These are phyloP conservation scores for Mystacides longicornis DNA, from an alignment of 2,888 invertebrate genomes.

Conservation along the genomic window DNA sequence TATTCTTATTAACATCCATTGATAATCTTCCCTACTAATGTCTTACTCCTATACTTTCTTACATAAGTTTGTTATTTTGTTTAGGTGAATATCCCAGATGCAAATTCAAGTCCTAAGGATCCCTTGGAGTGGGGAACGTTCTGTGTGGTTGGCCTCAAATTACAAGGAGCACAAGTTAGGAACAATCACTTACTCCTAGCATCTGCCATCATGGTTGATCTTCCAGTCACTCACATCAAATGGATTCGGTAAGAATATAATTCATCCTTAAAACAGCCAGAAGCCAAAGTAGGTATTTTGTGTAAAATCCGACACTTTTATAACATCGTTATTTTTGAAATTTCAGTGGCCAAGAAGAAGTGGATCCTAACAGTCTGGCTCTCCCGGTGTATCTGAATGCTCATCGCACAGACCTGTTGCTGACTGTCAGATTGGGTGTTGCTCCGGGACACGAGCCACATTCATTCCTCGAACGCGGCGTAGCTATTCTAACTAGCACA, in stretches of 20 bases:
- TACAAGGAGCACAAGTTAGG: slow-evolving; percentile 93
- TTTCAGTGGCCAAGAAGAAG: slow-evolving; percentile 38
- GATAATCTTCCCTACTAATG: too few relatives aligned
- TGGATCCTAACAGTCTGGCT: slow-evolving; percentile 62
- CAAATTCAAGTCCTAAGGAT: slow-evolving; percentile 34
- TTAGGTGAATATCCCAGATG: slow-evolving; percentile 55
- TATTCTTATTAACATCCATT: too few relatives aligned
- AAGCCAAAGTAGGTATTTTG: neutral
- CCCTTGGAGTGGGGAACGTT: slow-evolving; percentile 53
- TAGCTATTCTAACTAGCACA: slow-evolving; percentile 91
- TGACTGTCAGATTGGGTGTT: slow-evolving; percentile 90
- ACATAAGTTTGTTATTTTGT: slow-evolving; percentile 18
- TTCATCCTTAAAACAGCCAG: neutral
- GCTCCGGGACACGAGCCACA: slow-evolving; percentile 87
- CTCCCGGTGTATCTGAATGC: slow-evolving; percentile 97
- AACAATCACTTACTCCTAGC: slow-evolving; percentile 85
- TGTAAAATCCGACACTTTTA: neutral
- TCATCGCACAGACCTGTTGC: slow-evolving; percentile 87
- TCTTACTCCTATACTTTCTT: too few relatives aligned
- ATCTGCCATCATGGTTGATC: slow-evolving; percentile 90
- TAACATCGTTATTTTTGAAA: slow-evolving; percentile 1
- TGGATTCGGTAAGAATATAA: slow-evolving; percentile 66
- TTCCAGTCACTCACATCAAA: slow-evolving; percentile 80
- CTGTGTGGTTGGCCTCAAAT: slow-evolving; percentile 74
- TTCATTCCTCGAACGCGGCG: slow-evolving; percentile 97